phyloP scores from a whole-genome alignment of 1,140 invertebrate species.

The Notospermus geniculatus region DNA sequence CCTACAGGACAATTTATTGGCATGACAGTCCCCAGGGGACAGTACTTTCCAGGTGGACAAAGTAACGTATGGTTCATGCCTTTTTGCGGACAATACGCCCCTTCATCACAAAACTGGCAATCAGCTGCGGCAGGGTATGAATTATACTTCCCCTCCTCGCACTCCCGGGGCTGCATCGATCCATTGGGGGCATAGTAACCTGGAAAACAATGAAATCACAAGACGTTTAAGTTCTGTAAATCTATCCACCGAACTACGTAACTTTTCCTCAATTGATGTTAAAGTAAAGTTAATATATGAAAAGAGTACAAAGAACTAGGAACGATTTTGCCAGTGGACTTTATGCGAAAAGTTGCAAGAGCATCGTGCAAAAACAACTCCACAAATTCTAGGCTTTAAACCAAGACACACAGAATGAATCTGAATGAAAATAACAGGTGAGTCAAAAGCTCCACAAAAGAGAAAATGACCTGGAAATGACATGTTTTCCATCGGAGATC shows the following conservation, averaged over 20 bases:
- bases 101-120: slow-evolving; percentile 41
- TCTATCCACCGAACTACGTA: no score
- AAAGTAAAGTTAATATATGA: no score
- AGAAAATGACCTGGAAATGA: slow-evolving; percentile 30
- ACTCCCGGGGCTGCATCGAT: slow-evolving; percentile 37
- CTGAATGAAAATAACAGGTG: no score
- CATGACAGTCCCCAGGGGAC: slow-evolving; percentile 34
- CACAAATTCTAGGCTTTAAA: no score
- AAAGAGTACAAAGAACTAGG: no score
- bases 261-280: no score
- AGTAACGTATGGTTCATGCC: slow-evolving; percentile 39
- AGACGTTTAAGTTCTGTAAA: no score
- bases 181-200: slow-evolving; percentile 27
- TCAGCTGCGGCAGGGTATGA: slow-evolving; percentile 30
- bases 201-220: no score
- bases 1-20: slow-evolving; percentile 44
- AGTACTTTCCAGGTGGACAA: slow-evolving; percentile 47
- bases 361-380: no score
- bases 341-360: no score
- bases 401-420: slow-evolving; percentile 37
- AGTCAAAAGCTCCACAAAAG: no score
- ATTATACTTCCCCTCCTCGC: slow-evolving; percentile 40
- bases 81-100: slow-evolving; percentile 46
- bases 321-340: no score
- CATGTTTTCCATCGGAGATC: slow-evolving; percentile 32